Conservation (phyloP, 2,113 vertebrate species). For the Pyxicephalus adspersus region DNA sequence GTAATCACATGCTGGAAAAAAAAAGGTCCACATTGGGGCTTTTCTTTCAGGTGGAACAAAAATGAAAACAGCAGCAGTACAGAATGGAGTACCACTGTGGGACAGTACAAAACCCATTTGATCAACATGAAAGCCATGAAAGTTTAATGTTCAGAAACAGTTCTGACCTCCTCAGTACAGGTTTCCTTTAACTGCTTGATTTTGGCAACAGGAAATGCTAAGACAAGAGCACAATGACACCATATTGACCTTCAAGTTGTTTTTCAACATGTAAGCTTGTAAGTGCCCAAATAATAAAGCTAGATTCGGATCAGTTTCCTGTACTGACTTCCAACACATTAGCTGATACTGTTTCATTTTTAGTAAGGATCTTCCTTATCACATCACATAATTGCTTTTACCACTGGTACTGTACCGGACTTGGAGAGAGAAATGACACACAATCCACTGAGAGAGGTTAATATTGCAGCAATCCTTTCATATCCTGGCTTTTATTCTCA, state of each 20-base stretch:
- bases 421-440: conserved; percentile 7
- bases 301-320: not conserved
- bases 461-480: conserved; percentile 27
- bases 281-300: not conserved
- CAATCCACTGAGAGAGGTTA: not conserved
- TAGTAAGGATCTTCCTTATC: conserved; percentile 19
- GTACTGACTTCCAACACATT: not conserved
- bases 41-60: no score
- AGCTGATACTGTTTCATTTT: conserved; percentile 28
- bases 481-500: conserved; percentile 26
- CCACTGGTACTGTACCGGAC: not conserved
- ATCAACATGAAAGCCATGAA: no score
- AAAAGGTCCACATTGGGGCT: no score
- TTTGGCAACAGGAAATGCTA: no score
- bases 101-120: no score
- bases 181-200: no score
- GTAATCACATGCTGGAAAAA: no score
- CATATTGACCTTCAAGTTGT: not conserved
- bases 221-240: no score
- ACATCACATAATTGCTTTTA: conserved; percentile 42
- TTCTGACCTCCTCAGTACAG: no score
- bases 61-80: no score
- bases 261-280: not conserved
- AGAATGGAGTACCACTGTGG: no score
- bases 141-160: no score